Base-by-base conservation (phyloP, 2,797 vertebrate genomes). In the Podargus strigoides region DNA sequence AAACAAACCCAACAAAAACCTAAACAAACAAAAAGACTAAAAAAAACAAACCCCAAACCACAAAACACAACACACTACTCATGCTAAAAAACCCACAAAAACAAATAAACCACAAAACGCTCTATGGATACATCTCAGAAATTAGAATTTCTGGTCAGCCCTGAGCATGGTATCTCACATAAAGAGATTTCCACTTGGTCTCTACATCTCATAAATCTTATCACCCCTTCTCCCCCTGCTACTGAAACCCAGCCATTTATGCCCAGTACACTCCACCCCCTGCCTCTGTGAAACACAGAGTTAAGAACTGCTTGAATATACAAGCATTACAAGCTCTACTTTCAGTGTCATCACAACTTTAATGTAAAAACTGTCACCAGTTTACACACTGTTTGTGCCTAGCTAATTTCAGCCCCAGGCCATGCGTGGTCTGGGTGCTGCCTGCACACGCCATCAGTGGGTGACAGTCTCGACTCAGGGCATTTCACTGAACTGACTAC, bases 341-440 rank as follows among this genome's bases (percentile, higher is more conserved):
- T 81, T 36, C 8, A 24, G 3, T 37, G 47, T 12, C 12, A 42
- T 19, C 32, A 23, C 36, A 49, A 7, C 15, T 15, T 52, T 14
- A 34, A 20, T 4, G 23, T 6, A 63, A 47, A 42, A 72, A 12
- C 13, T 27, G 9, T 44, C 30, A 27, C 17, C 34, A 42, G 20
- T 26, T 85, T 39, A 41, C 7, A 53, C 28, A 4, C 6, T 20
- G 4, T 15, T 53, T 21, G 6, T 24, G 50, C 52, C 13, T 32
- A 37, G 23, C 27, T 34, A 27, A 39, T 26, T n/a, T 13, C 30
- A 49, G 5, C 22, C 30, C 20, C 12, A 39, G 32, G 36, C 4
- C 7, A 14, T 7, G 4, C 9, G 36, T 37, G 3, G 4, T 8
- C 32, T 22, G 0, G 0, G 4, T 10, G 4, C 2, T 75, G 39